Evolutionary conservation across 2,797 vertebrate genomes (phyloP), one percentile per base, ranked within the genome.

Genomic region (Florisuga fusca): DNA sequence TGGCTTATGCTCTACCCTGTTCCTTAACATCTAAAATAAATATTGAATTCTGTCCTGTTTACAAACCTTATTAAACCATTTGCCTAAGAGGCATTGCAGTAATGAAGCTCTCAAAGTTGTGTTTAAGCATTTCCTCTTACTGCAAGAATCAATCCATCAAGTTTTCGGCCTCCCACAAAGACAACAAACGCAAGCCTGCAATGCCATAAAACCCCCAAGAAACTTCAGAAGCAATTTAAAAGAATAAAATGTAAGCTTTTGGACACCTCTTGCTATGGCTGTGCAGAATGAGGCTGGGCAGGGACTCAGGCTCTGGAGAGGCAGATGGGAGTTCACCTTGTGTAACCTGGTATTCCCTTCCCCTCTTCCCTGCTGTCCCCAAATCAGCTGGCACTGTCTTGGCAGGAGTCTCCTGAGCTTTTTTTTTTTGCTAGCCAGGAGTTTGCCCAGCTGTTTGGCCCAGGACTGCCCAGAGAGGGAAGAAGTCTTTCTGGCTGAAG

Each of bases 1-100:
- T 84, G 69, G 48, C 51, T 90, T 69, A 43, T 88, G 33, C 36
- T 84, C 22, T 84, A 76, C 36, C 38, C 16, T 88, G 5, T 82
- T 91, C 66, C 45, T 87, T 82, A 93, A 90, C 27, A 59, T 92
- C 58, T 88, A 87, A 93, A 86, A 68, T 84, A 96, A 96, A 93
- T 94, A 76, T 22, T 91, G 62, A 93, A 86, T 84, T 73, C 25
- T 79, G 38, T 86, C 41, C 33, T 88, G 71, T 94, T 94, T 94
- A 90, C 63, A 94, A 92, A 82, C 59, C 31, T 77, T 92, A 48
- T 75, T 76, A 91, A 94, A 63, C 48, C 59, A 76, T 93, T 95
- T 91, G 27, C 76, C 66, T 86, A 74, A 84, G 78, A 84, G 55
- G 29, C 5, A 1, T 62, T 82, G 41, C 22, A 84, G 27, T 94